Evolutionary conservation across 2,797 vertebrate genomes (phyloP), one percentile per base, ranked within the genome.

Genomic region (Argyrosomus regius): DNA sequence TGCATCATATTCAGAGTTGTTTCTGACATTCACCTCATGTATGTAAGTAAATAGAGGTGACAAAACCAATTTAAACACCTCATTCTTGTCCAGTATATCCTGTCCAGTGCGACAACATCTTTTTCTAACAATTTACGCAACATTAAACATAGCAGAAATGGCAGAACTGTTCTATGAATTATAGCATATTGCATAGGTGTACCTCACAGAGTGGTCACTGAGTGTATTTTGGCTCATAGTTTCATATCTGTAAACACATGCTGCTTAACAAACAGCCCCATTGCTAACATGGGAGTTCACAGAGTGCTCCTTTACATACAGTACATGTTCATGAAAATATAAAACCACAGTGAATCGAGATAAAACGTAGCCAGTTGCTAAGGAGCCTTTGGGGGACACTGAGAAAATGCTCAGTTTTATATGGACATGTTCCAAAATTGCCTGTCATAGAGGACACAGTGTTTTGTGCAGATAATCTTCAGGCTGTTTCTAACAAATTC

Each of bases 391-490:
- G 24, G 85, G 84, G 74, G 41, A 75, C 65, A 31, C 49, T 43
- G 81, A 76, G 76, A 80, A 87, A 75, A 69, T 60, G 54, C 28
- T 75, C 41, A 4, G 52, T 80, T 85, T 82, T 52, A 77, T 54
- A 72, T 63, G 61, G 68, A 90, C 74, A 70, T 22, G 57, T 78
- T 88, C 70, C 71, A 73, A 74, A 87, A 90, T 80, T 73, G 78
- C 65, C 31, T 50, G 46, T 87, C 84, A 83, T 31, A 0, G 52
- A 80, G 72, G 79, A 85, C 50, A 0, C 26, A 18, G 53, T 73
- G 60, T 84, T 86, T 80, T 75, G 66, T 49, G 63, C 67, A 72
- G 81, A 87, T 87, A 84, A 82, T 88, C 90, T 78, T 90, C 69
- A 5, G 79, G 82, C 86, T 82, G 50, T 81, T 82, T 80, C 46